A percentile compares a stretch with the other conserved stretches of the same genome.
Conservation (phyloP, 2,113 vertebrate species). For the Oncorhynchus gorbuscha region DNA sequence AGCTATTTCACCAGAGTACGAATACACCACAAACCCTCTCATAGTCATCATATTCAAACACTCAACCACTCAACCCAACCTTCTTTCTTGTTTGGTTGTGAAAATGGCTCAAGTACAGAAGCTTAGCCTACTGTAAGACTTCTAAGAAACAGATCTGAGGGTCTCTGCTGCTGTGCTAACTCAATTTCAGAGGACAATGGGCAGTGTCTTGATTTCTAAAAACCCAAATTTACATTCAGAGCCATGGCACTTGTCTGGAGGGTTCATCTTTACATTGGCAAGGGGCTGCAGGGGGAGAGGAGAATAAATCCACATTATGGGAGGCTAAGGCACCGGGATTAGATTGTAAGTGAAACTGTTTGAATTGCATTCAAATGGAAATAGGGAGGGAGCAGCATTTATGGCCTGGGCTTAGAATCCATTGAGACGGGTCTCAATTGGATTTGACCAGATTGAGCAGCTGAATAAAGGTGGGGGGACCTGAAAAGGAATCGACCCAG, state of each 20-base stretch:
- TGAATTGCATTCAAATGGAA: constrained; percentile 64
- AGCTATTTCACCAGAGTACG: no score
- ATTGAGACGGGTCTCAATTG: constrained; percentile 53
- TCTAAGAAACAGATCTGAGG: constrained; percentile 4
- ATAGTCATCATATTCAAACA: no score
- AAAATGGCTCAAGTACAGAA: constrained; percentile 23
- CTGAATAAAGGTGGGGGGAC: constrained; percentile 40
- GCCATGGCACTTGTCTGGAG: constrained; percentile 56
- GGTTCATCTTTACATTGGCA: constrained; percentile 52
- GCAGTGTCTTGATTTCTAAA: constrained; percentile 53
- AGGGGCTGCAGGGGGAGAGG: constrained; percentile 18
- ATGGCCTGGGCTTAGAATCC: constrained; percentile 37
- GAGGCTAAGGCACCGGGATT: constrained; percentile 28
- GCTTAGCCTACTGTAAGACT: constrained; percentile 25
- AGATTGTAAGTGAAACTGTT: constrained; percentile 62
- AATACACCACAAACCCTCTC: no score
- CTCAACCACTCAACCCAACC: no score
- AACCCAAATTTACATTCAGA: constrained; percentile 66
- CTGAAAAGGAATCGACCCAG: constrained; percentile 39
- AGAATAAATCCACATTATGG: constrained; percentile 38
- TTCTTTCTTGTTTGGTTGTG: constrained; percentile 32
- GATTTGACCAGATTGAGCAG: constrained; percentile 50
- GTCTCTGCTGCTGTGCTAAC: constrained; percentile 57
- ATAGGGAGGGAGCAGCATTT: constrained; percentile 37
- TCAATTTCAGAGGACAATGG: constrained; percentile 60